These are phyloP conservation scores for Cheirogaleus major DNA, from an alignment of 2,797 vertebrate genomes.

Conservation along the genomic window DNA sequence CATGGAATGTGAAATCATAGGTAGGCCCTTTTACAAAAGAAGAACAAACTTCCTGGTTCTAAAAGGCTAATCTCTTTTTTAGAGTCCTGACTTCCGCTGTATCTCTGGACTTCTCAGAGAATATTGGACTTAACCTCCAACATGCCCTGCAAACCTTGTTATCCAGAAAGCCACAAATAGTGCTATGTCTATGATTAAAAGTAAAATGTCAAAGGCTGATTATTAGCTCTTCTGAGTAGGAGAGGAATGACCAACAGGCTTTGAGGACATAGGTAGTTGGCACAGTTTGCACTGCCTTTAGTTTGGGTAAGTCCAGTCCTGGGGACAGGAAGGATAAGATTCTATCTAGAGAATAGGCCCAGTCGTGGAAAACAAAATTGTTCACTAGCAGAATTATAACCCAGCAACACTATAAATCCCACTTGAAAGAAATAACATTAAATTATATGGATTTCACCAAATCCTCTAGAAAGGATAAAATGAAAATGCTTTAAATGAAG, in stretches of 20 bases:
- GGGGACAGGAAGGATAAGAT: slow-evolving; percentile 39
- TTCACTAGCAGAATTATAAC: slow-evolving; percentile 25
- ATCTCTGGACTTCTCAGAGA: slow-evolving; percentile 42
- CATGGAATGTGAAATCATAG: background rate
- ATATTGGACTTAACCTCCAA: background rate
- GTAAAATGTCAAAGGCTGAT: slow-evolving; percentile 65
- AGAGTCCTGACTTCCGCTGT: background rate
- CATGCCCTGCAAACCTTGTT: slow-evolving; percentile 28
- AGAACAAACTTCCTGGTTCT: background rate
- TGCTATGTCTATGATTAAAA: slow-evolving; percentile 31
- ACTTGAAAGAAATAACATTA: slow-evolving; percentile 36
- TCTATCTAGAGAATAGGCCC: background rate
- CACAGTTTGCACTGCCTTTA: background rate
- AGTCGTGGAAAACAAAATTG: slow-evolving; percentile 34
- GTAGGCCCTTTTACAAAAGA: background rate
- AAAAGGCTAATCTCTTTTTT: background rate
- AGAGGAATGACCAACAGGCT: background rate
- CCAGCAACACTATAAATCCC: background rate
- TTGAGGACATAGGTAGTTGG: background rate
- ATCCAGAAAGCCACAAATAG: slow-evolving; percentile 45
- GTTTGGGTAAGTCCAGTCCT: slow-evolving; percentile 18
- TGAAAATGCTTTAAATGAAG: slow-evolving; percentile 12
- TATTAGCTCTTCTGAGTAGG: slow-evolving; percentile 70
- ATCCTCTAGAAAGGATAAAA: slow-evolving; percentile 1
- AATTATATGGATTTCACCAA: background rate